Percentiles rank a stretch among this genome's conserved stretches.
Conservation (phyloP, 1,140 invertebrate species). For the Euglossa dilemma region DNA sequence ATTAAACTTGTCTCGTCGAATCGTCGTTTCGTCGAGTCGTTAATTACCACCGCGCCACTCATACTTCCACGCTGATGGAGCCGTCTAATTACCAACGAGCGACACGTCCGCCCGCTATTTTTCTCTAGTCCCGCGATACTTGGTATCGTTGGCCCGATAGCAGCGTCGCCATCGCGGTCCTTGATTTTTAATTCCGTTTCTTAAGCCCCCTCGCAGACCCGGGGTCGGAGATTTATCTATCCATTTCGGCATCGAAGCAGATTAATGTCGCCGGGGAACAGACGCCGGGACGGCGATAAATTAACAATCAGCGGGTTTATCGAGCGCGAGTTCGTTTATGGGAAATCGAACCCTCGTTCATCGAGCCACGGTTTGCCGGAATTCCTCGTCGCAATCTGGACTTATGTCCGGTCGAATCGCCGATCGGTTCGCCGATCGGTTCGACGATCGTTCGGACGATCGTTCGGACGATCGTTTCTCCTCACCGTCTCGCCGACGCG, state of each 20-base stretch:
- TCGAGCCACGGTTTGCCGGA: background rate
- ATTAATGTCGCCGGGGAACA: background rate
- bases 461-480: background rate
- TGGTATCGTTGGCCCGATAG: background rate
- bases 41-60: background rate
- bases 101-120: background rate
- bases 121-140: too few species aligned
- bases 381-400: background rate
- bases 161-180: background rate
- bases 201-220: background rate
- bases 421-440: background rate
- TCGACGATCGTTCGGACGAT: background rate
- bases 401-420: too few species aligned
- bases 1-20: background rate
- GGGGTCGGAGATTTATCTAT: background rate
- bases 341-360: background rate
- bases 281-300: background rate
- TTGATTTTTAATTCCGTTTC: background rate
- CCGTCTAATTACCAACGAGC: background rate
- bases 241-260: background rate
- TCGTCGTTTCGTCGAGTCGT: background rate
- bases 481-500: too few species aligned
- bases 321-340: background rate
- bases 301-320: constrained; percentile 10
- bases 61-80: background rate